Conservation (phyloP, 2,113 vertebrate genomes). For the Eudyptes chrysolophus region DNA sequence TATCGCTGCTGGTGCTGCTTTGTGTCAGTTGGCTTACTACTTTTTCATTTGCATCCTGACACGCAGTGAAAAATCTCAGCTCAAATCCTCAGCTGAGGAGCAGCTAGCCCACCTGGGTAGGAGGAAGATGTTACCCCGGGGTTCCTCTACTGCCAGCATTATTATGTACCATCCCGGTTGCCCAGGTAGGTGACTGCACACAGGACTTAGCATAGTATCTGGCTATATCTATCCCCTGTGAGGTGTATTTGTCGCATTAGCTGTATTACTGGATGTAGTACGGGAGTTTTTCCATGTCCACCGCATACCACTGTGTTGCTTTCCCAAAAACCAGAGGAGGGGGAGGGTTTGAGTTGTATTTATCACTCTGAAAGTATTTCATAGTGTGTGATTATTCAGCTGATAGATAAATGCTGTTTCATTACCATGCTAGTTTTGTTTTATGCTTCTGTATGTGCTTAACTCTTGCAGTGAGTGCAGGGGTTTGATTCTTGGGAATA, state of each 20-base stretch:
- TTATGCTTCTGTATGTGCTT: not conserved
- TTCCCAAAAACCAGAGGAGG: not conserved
- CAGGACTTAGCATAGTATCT: not conserved
- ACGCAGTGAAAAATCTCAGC: not conserved
- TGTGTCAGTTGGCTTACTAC: not conserved
- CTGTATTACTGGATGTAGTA: not conserved
- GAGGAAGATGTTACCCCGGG: not conserved
- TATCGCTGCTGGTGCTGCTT: not conserved
- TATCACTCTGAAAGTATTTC: not conserved
- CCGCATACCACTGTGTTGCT: rapidly evolving
- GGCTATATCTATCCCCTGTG: rapidly evolving
- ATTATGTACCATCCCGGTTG: not conserved
- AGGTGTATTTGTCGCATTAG: not conserved
- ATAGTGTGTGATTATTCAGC: not conserved
- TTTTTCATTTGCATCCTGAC: not conserved
- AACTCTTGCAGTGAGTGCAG: not conserved
- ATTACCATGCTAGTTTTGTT: not conserved
- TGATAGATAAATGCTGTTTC: not conserved
- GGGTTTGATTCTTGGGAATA: conserved; percentile 9
- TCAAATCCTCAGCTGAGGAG: not conserved
- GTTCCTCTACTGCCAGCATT: not conserved
- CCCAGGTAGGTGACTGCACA: not conserved
- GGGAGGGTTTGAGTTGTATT: not conserved
- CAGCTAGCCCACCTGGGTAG: not conserved
- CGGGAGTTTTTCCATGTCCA: not conserved